phyloP scores from a whole-genome alignment of 23 tunicate species.

The Corella eumyota region DNA sequence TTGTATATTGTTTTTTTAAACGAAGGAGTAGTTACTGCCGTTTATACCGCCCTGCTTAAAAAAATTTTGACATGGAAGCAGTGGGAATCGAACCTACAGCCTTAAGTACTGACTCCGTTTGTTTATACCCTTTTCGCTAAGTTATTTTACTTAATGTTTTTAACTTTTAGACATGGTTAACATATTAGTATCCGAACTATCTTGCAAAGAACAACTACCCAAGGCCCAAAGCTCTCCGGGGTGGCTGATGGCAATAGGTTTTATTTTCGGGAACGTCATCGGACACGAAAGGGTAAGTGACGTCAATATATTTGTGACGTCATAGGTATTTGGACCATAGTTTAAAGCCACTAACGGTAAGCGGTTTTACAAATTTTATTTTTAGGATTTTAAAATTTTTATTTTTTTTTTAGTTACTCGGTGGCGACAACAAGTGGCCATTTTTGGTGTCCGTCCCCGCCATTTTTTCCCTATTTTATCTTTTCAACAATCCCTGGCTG shows the following conservation, averaged over 20 bases:
- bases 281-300: conserved; percentile 8
- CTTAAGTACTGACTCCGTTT: too few species aligned
- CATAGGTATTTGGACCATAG: not conserved
- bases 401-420: conserved; percentile 2
- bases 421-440: conserved; percentile 6
- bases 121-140: too few species aligned
- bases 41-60: too few species aligned
- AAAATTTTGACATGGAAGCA: too few species aligned
- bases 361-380: too few species aligned
- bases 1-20: too few species aligned
- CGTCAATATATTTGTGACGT: too few species aligned
- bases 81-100: too few species aligned
- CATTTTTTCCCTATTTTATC: not conserved
- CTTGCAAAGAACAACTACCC: not conserved
- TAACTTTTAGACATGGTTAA: not conserved
- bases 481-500: not conserved
- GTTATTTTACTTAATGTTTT: too few species aligned
- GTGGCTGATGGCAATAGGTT: conserved; percentile 1
- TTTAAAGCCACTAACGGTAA: not conserved
- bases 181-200: not conserved
- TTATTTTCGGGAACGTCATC: not conserved
- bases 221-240: conserved; percentile 6
- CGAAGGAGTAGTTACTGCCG: too few species aligned
- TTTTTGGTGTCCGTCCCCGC: conserved; percentile 2
- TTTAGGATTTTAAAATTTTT: not conserved